phyloP scores from a whole-genome alignment of 2,888 invertebrate species.

The Agriopis leucophaearia region DNA sequence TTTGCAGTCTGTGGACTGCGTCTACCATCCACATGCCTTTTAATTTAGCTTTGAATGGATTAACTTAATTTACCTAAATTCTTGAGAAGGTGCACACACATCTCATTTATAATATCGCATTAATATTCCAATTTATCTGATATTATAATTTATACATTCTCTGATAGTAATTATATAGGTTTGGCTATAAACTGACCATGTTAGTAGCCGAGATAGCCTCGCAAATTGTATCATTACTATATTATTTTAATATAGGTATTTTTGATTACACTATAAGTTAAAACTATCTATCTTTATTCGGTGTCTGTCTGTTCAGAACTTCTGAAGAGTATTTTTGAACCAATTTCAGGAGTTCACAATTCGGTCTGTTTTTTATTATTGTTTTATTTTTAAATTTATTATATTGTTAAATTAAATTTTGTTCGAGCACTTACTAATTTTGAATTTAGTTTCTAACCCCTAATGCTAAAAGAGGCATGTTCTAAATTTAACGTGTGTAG shows the following conservation, averaged over 20 bases:
- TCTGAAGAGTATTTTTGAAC: background rate
- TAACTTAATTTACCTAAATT: conserved; percentile 1
- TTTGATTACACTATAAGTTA: background rate
- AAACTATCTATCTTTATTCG: background rate
- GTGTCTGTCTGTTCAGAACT: background rate
- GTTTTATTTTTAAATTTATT: too few species aligned
- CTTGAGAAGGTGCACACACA: background rate
- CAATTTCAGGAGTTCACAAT: too few species aligned
- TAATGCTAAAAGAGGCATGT: too few species aligned
- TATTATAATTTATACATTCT: conserved; percentile 12
- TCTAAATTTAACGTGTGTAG: too few species aligned
- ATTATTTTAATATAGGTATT: background rate
- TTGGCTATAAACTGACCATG: conserved; percentile 13
- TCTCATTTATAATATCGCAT: background rate
- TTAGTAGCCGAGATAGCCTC: conserved; percentile 16
- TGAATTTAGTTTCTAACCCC: too few species aligned
- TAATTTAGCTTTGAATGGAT: background rate
- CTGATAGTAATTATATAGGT: conserved; percentile 20
- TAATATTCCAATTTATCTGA: conserved; percentile 15
- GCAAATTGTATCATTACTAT: conserved; percentile 14
- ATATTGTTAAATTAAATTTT: too few species aligned
- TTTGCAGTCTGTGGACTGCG: too few species aligned
- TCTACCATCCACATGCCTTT: too few species aligned
- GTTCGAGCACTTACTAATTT: too few species aligned
- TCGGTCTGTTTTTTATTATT: too few species aligned